Evolutionary conservation across 2,797 vertebrate species (phyloP).

Genomic region (Heterohyrax brucei): DNA sequence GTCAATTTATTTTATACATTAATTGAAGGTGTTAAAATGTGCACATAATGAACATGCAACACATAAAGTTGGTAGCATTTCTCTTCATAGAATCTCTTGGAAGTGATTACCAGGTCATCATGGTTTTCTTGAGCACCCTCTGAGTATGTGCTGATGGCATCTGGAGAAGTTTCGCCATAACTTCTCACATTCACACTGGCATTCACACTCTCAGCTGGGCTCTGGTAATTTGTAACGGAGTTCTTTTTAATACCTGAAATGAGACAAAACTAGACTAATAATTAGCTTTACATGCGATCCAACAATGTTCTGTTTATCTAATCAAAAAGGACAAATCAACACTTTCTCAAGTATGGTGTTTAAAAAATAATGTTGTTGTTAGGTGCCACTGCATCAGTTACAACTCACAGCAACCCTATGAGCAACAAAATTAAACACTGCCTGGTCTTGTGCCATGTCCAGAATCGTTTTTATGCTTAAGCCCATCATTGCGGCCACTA

Average conservation of each 20-base stretch:
- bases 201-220: conserved; percentile 90
- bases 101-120: conserved; percentile 94
- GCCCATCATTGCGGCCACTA: too few species aligned
- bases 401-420: too few species aligned
- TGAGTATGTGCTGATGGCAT: conserved; percentile 96
- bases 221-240: conserved; percentile 92
- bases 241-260: conserved; percentile 91
- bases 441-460: too few species aligned
- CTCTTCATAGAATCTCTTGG: not conserved
- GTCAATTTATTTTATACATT: not conserved
- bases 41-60: conserved; percentile 11
- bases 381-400: not conserved
- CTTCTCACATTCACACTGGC: conserved; percentile 90
- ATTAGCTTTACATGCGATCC: conserved; percentile 59
- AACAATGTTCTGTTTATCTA: conserved; percentile 36
- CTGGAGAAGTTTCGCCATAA: conserved; percentile 95
- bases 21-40: not conserved
- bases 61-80: conserved; percentile 31
- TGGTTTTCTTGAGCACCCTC: conserved; percentile 95
- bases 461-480: too few species aligned
- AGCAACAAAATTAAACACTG: too few species aligned
- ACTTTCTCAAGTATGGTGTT: conserved; percentile 39
- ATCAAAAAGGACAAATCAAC: conserved; percentile 56
- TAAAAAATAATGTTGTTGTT: conserved; percentile 22
- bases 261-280: conserved; percentile 78